These are phyloP conservation scores for Eptatretus burgeri DNA, from an alignment of 2,113 vertebrate species.

Conservation along the genomic window DNA sequence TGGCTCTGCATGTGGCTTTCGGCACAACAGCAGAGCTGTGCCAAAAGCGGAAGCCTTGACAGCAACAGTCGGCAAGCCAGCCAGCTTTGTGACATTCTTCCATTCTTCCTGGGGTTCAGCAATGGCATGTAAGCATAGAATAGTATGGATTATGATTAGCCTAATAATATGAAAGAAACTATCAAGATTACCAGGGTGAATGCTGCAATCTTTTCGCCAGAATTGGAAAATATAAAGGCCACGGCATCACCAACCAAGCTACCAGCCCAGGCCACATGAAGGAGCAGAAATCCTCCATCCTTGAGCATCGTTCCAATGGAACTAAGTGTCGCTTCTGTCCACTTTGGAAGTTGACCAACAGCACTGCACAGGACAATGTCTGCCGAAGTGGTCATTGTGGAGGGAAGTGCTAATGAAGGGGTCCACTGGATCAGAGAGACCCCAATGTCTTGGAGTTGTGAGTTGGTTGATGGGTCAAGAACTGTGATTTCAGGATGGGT, in stretches of 20 bases:
- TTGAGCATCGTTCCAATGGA: conserved; percentile 36
- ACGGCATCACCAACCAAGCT: conserved; percentile 37
- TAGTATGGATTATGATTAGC: neutral
- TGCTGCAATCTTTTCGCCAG: neutral
- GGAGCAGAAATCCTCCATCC: conserved; percentile 44
- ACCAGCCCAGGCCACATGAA: conserved; percentile 45
- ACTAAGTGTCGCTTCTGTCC: conserved; percentile 11
- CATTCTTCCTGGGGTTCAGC: conserved; percentile 29
- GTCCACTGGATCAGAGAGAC: conserved; percentile 32
- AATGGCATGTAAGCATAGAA: neutral
- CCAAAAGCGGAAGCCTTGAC: conserved; percentile 50
- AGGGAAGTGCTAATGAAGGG: conserved; percentile 13
- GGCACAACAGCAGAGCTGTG: conserved; percentile 39
- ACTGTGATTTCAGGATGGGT: conserved; percentile 21
- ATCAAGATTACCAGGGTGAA: neutral
- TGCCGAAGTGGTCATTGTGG: conserved; percentile 19
- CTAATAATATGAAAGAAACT: neutral
- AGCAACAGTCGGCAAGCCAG: conserved; percentile 24
- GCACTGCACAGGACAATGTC: conserved; percentile 54
- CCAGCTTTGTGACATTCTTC: conserved; percentile 26
- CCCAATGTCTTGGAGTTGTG: conserved; percentile 19
- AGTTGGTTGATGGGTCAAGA: conserved; percentile 17
- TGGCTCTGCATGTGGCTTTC: conserved; percentile 13
- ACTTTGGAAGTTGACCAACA: conserved; percentile 13
- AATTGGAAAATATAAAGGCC: too few relatives aligned